Evolutionary conservation across 2,797 vertebrate genomes (phyloP), one percentile per base, ranked within the genome.

Genomic region (Tympanoctomys barrerae): DNA sequence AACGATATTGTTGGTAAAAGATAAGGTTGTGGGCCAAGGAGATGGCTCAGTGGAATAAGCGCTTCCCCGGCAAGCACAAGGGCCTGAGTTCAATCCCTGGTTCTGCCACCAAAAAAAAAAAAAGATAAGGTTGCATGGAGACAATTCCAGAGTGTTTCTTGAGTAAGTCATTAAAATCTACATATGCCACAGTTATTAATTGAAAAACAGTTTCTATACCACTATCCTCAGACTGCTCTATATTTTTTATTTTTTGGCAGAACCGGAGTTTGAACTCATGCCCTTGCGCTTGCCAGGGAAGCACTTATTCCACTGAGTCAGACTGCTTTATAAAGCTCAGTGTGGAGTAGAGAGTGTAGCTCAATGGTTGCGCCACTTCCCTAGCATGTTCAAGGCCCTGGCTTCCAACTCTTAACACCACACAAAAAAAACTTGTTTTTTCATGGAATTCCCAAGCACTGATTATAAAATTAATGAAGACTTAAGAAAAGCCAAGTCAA

Each of bases 101-200:
- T 42, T 42, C 39, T 5, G 5, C 39, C 39, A 42, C n/a, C n/a
- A n/a, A n/a, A 42, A 42, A 42, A 42, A 42, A 42, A 42, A 42
- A 52, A 12, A 64, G 28, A 31, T 66, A 66, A 66, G 28, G 28
- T 14, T 66, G 28, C 62, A 64, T 84, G 36, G 57, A 79, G 26
- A 80, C 91, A 73, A 85, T 42, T 68, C 33, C 26, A n/a, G 84
- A 84, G 64, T 11, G 70, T 54, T 83, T 88, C 31, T 94, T 94
- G 22, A 71, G 36, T 46, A 79, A 88, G 31, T 79, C 54, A 82
- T 31, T 84, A 78, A 78, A 78, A 52, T 89, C 22, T 66, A 14
- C 26, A 28, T 31, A 9, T 49, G 11, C n/a, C 10, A 36, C 64
- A 49, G 31, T 89, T 81, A 78, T 49, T 78, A 83, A 6, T 77